Evolutionary conservation across 2,113 vertebrate species (phyloP).

Genomic region (Pleuronectes platessa): DNA sequence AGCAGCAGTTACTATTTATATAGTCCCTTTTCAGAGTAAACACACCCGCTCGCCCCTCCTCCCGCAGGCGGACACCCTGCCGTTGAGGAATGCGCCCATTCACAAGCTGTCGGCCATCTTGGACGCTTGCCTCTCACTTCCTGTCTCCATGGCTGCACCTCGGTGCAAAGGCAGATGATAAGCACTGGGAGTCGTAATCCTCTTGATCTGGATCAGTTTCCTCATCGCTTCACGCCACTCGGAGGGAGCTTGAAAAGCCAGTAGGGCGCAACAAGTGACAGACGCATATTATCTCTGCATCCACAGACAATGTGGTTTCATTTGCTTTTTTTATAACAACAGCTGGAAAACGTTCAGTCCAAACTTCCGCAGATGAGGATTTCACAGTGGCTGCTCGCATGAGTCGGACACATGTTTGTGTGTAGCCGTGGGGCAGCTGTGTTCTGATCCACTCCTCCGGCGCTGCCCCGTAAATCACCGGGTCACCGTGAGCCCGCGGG

Average conservation of each 20-base stretch:
- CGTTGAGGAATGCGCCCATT: constrained; percentile 83
- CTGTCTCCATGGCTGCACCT: constrained; percentile 81
- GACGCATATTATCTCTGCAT: constrained; percentile 36
- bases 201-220: constrained; percentile 74
- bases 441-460: constrained; percentile 54
- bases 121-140: constrained; percentile 81
- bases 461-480: constrained; percentile 61
- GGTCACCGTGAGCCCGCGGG: constrained; percentile 55
- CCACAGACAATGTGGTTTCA: constrained; percentile 1
- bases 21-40: constrained; percentile 81
- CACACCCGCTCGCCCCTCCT: constrained; percentile 72
- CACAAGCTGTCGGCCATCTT: constrained; percentile 85
- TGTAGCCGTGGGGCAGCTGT: constrained; percentile 51
- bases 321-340: constrained; percentile 3
- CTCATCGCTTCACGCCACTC: constrained; percentile 75
- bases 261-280: constrained; percentile 47
- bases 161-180: constrained; percentile 64
- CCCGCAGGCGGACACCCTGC: constrained; percentile 70
- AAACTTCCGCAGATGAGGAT: not conserved
- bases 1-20: constrained; percentile 85
- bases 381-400: not conserved
- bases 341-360: constrained; percentile 25
- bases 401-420: constrained; percentile 53
- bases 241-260: constrained; percentile 56
- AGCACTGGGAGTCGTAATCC: constrained; percentile 69